Conservation (phyloP, 2,888 invertebrate genomes). For the Lasioglossum leucozonium region DNA sequence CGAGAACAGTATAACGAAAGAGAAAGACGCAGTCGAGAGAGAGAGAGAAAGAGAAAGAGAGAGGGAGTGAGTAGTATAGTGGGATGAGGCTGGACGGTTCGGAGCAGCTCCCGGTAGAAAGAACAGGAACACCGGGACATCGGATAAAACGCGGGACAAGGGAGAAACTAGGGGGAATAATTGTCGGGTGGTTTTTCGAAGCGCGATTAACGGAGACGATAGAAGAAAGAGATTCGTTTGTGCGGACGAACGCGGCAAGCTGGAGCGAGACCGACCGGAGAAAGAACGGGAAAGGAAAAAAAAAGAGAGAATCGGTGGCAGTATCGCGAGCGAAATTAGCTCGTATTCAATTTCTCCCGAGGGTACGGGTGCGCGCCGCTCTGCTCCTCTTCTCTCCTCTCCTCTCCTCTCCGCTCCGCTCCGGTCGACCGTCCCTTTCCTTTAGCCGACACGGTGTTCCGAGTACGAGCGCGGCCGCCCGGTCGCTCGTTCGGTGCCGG, state of each 20-base stretch:
- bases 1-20: neutral
- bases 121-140: conserved; percentile 3
- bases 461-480: conserved; percentile 68
- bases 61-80: neutral
- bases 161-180: conserved; percentile 40
- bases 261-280: conserved; percentile 10
- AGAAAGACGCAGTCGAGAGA: conserved; percentile 15
- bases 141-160: conserved; percentile 18
- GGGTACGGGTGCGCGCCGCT: conserved; percentile 66
- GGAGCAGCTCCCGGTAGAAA: neutral
- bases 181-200: conserved; percentile 61
- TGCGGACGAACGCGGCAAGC: conserved; percentile 39
- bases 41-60: neutral
- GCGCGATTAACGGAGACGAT: conserved; percentile 62
- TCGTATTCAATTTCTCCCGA: conserved; percentile 83
- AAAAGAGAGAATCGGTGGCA: conserved; percentile 67
- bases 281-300: neutral
- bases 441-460: conserved; percentile 64
- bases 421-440: conserved; percentile 54
- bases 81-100: neutral
- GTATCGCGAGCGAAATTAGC: conserved; percentile 83
- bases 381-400: neutral
- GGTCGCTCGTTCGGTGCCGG: conserved; percentile 42
- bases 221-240: conserved; percentile 65
- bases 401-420: neutral